Conservation (phyloP, 2,888 invertebrate genomes). For the Metellina segmentata region DNA sequence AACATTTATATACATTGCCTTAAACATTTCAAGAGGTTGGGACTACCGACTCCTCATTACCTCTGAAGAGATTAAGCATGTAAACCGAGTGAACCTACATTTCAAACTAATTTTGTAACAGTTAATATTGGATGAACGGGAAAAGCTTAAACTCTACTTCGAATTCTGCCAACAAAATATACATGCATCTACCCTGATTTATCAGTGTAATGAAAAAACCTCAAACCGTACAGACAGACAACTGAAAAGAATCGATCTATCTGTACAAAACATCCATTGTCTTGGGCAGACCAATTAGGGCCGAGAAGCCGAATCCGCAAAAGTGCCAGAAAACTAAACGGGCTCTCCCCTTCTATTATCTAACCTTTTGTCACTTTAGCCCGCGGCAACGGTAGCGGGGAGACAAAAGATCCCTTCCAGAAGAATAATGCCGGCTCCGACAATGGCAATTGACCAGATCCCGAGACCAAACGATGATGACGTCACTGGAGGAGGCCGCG, state of each 20-base stretch:
- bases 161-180: background rate
- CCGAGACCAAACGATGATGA: background rate
- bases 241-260: slow-evolving; percentile 1
- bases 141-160: no score
- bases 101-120: no score
- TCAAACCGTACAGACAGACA: background rate
- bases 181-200: background rate
- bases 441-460: slow-evolving; percentile 32
- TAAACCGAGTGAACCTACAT: no score
- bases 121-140: no score
- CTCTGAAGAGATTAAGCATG: no score
- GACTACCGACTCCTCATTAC: no score
- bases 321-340: slow-evolving; percentile 32
- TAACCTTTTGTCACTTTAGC: slow-evolving; percentile 43
- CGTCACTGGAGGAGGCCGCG: background rate
- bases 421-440: slow-evolving; percentile 29
- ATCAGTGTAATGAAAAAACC: background rate
- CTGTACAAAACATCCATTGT: slow-evolving; percentile 46
- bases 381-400: slow-evolving; percentile 20
- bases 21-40: no score
- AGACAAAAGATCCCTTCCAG: slow-evolving; percentile 28
- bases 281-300: slow-evolving; percentile 44
- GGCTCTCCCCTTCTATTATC: slow-evolving; percentile 41
- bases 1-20: no score
- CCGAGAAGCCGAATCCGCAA: slow-evolving; percentile 19